phyloP scores from a whole-genome alignment of 2,797 vertebrate genomes.

The Fistularia tabacaria region DNA sequence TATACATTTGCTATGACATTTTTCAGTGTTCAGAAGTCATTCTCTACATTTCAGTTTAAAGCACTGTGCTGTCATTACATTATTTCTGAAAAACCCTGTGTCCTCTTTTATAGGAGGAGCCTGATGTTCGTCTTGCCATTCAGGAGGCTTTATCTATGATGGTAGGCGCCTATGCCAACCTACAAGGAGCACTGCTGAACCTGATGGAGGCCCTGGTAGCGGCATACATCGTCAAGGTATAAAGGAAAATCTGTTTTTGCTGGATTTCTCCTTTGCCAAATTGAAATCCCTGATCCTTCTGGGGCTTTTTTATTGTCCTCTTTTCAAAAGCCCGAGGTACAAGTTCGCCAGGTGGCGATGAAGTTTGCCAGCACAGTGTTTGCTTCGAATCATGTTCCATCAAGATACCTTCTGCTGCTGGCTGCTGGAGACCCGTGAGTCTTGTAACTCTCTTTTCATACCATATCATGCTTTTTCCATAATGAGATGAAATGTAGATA shows the following conservation, averaged over 20 bases:
- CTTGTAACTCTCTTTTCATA: background rate
- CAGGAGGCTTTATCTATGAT: constrained; percentile 98
- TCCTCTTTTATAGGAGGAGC: constrained; percentile 79
- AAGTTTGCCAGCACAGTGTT: constrained; percentile 97
- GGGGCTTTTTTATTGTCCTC: constrained; percentile 9
- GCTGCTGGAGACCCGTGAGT: constrained; percentile 97
- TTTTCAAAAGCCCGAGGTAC: constrained; percentile 87
- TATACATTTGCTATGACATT: no score
- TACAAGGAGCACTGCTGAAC: constrained; percentile 93
- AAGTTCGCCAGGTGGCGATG: constrained; percentile 96
- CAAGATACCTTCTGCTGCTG: constrained; percentile 92
- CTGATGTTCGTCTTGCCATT: constrained; percentile 94
- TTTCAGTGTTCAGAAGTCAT: no score
- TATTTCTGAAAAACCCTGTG: constrained; percentile 7
- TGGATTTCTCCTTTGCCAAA: no score
- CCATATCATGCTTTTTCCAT: background rate
- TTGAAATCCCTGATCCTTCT: background rate
- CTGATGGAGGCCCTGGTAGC: constrained; percentile 98
- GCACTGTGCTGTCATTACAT: background rate
- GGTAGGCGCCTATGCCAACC: constrained; percentile 92
- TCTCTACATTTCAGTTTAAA: no score
- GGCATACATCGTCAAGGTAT: constrained; percentile 93
- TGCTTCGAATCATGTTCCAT: constrained; percentile 91
- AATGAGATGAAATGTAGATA: no score
- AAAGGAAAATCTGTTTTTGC: background rate